Evolutionary conservation across 2,113 vertebrate genomes (phyloP).

Genomic region (Leptobrachium ailaonicum): DNA sequence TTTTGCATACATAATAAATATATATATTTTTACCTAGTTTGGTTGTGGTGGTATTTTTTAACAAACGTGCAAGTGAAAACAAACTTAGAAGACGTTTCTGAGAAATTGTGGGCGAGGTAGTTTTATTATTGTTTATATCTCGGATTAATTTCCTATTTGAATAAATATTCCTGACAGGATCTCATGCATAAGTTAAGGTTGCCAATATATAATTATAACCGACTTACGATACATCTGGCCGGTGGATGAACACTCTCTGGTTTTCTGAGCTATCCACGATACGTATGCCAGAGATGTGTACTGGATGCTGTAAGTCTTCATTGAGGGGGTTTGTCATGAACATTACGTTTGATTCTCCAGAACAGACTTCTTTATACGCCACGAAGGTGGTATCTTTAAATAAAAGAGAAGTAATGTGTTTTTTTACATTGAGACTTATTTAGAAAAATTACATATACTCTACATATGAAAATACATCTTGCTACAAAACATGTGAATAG

Average conservation of each 20-base stretch:
- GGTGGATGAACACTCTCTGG: slow-evolving; percentile 75
- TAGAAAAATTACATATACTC: neutral
- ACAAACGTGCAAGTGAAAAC: too few relatives aligned
- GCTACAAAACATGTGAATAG: too few relatives aligned
- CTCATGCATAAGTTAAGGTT: too few relatives aligned
- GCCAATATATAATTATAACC: neutral
- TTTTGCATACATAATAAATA: too few relatives aligned
- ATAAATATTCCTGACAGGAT: too few relatives aligned
- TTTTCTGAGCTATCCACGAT: slow-evolving; percentile 64
- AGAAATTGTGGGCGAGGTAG: too few relatives aligned
- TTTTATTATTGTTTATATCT: too few relatives aligned
- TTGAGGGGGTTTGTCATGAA: slow-evolving; percentile 81
- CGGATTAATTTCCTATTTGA: too few relatives aligned
- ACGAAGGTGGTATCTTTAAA: slow-evolving; percentile 75
- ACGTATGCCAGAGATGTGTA: slow-evolving; percentile 66
- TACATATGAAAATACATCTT: too few relatives aligned
- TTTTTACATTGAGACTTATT: neutral
- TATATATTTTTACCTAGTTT: too few relatives aligned
- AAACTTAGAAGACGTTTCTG: too few relatives aligned
- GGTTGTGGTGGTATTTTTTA: too few relatives aligned
- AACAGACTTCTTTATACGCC: slow-evolving; percentile 72
- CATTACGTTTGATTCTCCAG: slow-evolving; percentile 68
- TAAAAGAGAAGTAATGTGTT: slow-evolving; percentile 26
- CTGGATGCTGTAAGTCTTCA: slow-evolving; percentile 83
- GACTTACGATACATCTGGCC: slow-evolving; percentile 71